Percentiles rank a stretch among this genome's conserved stretches.
Evolutionary conservation across 2,888 invertebrate species (phyloP).

Genomic region (Drosophila testacea): DNA sequence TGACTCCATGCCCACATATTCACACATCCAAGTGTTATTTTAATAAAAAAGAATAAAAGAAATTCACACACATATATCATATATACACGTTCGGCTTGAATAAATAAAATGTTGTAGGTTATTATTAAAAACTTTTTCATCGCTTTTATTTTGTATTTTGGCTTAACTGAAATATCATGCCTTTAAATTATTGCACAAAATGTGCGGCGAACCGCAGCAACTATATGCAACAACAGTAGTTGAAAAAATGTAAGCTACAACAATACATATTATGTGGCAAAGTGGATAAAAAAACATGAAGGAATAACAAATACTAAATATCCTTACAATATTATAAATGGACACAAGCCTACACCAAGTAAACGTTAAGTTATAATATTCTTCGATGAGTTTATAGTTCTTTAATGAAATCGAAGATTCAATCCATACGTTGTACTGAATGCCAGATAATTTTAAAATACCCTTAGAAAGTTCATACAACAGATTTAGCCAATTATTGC

Average conservation of each 20-base stretch:
- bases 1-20: not conserved
- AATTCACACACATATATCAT: constrained; percentile 16
- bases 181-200: constrained; percentile 67
- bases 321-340: not conserved
- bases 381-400: no score
- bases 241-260: constrained; percentile 1
- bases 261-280: constrained; percentile 4
- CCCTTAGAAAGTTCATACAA: not conserved
- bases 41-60: constrained; percentile 19
- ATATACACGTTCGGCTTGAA: constrained; percentile 44
- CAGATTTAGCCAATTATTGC: not conserved
- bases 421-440: not conserved
- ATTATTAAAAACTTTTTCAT: constrained; percentile 21
- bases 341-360: no score
- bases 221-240: constrained; percentile 31
- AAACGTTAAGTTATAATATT: no score
- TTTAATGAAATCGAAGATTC: no score
- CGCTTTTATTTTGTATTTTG: constrained; percentile 29
- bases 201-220: constrained; percentile 63
- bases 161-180: constrained; percentile 65
- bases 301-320: not conserved
- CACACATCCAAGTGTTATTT: constrained; percentile 19
- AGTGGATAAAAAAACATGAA: not conserved
- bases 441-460: not conserved
- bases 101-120: constrained; percentile 57